Conservation (phyloP, 2,888 invertebrate genomes). For the Hypsopygia costalis region DNA sequence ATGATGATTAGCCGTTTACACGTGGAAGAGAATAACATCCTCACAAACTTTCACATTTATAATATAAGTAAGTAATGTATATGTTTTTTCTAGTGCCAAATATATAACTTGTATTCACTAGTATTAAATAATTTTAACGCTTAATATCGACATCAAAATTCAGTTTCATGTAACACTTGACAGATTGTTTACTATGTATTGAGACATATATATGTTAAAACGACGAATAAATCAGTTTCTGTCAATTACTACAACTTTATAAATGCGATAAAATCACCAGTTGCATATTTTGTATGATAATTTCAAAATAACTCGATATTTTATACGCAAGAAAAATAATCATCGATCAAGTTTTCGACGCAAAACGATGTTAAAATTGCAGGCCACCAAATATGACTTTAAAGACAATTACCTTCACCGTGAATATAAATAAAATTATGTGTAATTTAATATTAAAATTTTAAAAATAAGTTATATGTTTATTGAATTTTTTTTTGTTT, state of each 20-base stretch:
- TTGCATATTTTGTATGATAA: constrained; percentile 9
- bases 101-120: no score
- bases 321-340: constrained; percentile 21
- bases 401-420: constrained; percentile 36
- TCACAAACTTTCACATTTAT: no score
- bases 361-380: constrained; percentile 39
- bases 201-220: neutral
- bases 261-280: constrained; percentile 39
- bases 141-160: no score
- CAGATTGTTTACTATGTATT: neutral
- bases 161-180: neutral
- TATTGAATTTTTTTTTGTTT: constrained; percentile 38
- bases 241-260: constrained; percentile 51
- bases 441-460: constrained; percentile 32
- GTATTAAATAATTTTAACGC: no score
- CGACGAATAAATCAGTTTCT: constrained; percentile 39
- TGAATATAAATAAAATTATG: constrained; percentile 47
- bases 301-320: constrained; percentile 11
- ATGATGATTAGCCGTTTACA: no score
- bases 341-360: constrained; percentile 25
- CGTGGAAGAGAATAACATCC: no score
- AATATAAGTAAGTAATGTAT: no score
- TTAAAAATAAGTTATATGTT: constrained; percentile 24
- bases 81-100: no score
- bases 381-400: constrained; percentile 51